Evolutionary conservation across 2,797 vertebrate species (phyloP).

Genomic region (Eupleurogrammus muticus): DNA sequence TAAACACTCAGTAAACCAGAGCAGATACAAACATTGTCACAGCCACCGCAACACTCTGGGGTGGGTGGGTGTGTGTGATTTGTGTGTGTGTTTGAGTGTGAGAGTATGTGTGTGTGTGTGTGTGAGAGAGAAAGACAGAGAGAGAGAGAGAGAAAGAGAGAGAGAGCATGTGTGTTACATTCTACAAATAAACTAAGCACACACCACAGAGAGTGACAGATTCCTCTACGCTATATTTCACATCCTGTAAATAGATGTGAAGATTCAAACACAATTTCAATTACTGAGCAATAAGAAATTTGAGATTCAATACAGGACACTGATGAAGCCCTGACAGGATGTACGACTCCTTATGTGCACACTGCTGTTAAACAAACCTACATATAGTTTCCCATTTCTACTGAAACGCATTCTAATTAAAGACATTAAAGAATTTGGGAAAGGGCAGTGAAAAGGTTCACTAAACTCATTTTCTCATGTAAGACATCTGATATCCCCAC

Average conservation of each 20-base stretch:
- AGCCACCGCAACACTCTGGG: constrained; percentile 20
- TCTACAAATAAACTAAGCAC: not conserved
- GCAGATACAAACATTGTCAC: constrained; percentile 54
- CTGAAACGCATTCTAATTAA: not conserved
- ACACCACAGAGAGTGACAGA: not conserved
- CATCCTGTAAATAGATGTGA: not conserved
- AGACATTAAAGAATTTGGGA: not conserved
- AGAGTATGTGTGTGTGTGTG: not conserved
- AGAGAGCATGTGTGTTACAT: not conserved
- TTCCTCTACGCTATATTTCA: not conserved
- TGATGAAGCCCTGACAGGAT: not conserved
- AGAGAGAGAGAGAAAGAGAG: not conserved
- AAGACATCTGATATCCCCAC: not conserved
- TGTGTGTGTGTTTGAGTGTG: not conserved
- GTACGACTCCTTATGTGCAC: not conserved
- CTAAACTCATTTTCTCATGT: not conserved
- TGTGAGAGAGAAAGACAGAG: too few relatives aligned
- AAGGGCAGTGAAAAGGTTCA: not conserved
- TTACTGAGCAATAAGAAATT: not conserved
- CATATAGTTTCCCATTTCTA: not conserved
- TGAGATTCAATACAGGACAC: not conserved
- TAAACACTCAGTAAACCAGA: constrained; percentile 62
- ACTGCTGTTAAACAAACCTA: not conserved
- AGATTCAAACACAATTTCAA: not conserved
- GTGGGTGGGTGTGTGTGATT: constrained; percentile 2